These are phyloP conservation scores for Nematostella vectensis DNA, from an alignment of 92 coral and sea anemone genomes.

Conservation along the genomic window DNA sequence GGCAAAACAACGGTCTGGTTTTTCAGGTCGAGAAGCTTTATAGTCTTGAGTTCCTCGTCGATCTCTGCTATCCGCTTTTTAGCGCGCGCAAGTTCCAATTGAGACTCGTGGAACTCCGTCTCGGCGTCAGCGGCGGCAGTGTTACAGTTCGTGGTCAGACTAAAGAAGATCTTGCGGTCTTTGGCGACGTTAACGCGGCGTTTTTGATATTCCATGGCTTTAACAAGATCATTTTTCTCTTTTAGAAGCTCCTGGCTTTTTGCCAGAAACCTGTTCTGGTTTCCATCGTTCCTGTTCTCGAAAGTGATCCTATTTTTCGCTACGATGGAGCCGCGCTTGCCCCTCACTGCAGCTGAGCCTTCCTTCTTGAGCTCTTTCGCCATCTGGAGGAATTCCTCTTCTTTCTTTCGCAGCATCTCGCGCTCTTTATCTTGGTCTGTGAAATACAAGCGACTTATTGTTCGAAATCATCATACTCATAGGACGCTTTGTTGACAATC, in stretches of 20 bases:
- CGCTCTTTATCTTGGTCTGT: conserved; percentile 73
- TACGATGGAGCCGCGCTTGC: conserved; percentile 60
- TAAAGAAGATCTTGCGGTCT: conserved; percentile 85
- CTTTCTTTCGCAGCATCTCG: conserved; percentile 54
- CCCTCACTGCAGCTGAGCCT: conserved; percentile 26
- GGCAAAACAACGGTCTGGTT: conserved; percentile 34
- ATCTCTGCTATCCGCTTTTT: conserved; percentile 84
- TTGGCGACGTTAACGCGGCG: conserved; percentile 69
- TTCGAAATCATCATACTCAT: too few relatives aligned
- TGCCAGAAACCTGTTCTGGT: conserved; percentile 11
- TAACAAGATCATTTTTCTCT: conserved; percentile 62
- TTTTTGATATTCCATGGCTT: conserved; percentile 51
- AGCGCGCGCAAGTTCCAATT: conserved; percentile 74
- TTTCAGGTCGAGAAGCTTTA: conserved; percentile 51
- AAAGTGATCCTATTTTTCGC: conserved; percentile 63
- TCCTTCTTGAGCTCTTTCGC: conserved; percentile 60
- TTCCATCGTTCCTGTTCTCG: conserved; percentile 38
- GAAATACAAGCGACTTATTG: too few relatives aligned
- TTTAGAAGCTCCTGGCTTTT: conserved; percentile 39
- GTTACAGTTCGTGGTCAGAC: conserved; percentile 40
- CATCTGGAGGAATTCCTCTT: conserved; percentile 52
- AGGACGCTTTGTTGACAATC: too few relatives aligned
- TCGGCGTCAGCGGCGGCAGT: conserved; percentile 85
- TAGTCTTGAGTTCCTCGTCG: conserved; percentile 73
- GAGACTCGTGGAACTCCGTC: conserved; percentile 77